Evolutionary conservation across 2,113 vertebrate species (phyloP).

Genomic region (Chamaetylas fuelleborni): DNA sequence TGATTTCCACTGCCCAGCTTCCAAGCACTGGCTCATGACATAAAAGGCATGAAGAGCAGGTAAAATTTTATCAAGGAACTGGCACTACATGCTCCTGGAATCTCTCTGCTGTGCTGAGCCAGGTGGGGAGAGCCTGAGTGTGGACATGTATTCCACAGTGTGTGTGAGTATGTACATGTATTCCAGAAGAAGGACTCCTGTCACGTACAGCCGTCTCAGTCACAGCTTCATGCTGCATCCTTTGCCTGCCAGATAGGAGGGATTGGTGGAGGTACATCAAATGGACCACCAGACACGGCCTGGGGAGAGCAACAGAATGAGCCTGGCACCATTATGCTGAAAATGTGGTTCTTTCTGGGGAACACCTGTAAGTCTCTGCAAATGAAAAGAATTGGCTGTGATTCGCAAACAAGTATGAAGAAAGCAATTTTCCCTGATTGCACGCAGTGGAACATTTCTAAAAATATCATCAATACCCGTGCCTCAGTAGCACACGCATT

Average conservation of each 20-base stretch:
- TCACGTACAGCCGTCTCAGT: accelerated
- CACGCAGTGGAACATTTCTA: neutral
- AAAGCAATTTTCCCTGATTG: neutral
- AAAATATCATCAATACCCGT: neutral
- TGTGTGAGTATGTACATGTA: accelerated
- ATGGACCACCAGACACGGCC: too few relatives aligned
- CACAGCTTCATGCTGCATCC: neutral
- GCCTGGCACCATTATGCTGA: neutral
- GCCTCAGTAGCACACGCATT: neutral
- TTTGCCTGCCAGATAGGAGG: neutral
- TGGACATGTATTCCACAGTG: too few relatives aligned
- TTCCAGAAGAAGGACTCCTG: neutral
- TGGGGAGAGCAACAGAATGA: neutral
- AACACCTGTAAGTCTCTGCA: neutral
- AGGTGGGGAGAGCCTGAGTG: accelerated
- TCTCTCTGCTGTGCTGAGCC: neutral
- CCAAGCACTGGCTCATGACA: neutral
- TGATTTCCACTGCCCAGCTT: neutral
- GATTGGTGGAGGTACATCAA: neutral
- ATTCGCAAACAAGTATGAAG: neutral
- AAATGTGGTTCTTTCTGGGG: neutral
- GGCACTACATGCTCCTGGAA: neutral
- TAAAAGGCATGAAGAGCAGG: neutral
- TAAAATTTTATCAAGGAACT: neutral
- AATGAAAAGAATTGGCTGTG: neutral